Evolutionary conservation across 2,113 vertebrate genomes (phyloP).

Genomic region (Oenanthe melanoleuca): DNA sequence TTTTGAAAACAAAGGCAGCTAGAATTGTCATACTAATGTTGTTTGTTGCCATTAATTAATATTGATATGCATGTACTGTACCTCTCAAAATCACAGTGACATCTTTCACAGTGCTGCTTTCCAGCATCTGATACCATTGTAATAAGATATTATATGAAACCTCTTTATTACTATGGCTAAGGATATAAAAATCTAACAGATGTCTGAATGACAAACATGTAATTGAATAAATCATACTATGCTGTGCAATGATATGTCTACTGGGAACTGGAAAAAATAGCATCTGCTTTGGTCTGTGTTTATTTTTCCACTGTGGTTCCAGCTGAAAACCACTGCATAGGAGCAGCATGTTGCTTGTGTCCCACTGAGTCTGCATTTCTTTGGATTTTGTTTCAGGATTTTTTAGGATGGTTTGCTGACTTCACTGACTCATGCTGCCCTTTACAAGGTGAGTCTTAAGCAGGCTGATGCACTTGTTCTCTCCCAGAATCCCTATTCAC

Average conservation of each 20-base stretch:
- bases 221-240: background rate
- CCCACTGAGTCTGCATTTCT: background rate
- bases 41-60: background rate
- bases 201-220: background rate
- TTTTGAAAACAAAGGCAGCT: conserved; percentile 1
- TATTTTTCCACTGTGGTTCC: background rate
- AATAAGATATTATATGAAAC: background rate
- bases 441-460: background rate
- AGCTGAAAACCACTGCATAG: background rate
- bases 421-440: background rate
- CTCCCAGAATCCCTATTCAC: background rate
- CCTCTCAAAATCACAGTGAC: background rate
- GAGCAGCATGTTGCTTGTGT: background rate
- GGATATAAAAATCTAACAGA: background rate
- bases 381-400: background rate
- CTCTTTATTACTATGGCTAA: background rate
- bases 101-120: background rate
- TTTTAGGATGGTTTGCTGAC: background rate
- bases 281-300: background rate
- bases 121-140: background rate
- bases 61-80: background rate
- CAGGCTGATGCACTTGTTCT: background rate
- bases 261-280: background rate
- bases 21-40: background rate
- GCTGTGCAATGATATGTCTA: background rate